Conservation (phyloP, 2,113 vertebrate species). For the Phainopepla nitens region DNA sequence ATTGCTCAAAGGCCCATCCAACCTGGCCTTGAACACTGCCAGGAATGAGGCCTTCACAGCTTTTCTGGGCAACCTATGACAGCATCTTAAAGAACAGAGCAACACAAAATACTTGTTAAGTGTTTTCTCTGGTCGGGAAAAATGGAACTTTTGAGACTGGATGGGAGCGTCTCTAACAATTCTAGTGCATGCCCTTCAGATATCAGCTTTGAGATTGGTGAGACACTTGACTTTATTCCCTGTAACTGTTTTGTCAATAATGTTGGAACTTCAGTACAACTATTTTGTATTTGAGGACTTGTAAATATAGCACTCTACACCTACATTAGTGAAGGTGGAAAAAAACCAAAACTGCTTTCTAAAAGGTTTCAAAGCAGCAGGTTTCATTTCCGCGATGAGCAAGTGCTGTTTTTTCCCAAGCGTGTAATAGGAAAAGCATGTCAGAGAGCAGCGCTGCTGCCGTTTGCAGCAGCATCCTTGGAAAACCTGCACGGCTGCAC, state of each 20-base stretch:
- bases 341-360: neutral
- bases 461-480: neutral
- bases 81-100: neutral
- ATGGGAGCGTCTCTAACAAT: neutral
- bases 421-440: neutral
- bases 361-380: neutral
- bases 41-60: neutral
- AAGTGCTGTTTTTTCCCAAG: neutral
- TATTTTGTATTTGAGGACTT: neutral
- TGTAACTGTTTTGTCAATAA: too few species aligned
- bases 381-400: neutral
- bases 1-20: neutral
- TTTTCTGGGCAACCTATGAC: neutral
- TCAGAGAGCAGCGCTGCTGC: fast-evolving
- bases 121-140: neutral
- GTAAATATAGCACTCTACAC: too few species aligned
- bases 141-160: neutral
- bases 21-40: neutral
- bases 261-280: neutral
- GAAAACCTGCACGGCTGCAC: neutral
- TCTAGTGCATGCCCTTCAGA: fast-evolving
- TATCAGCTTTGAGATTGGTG: neutral
- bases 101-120: too few species aligned
- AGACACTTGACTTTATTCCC: neutral
- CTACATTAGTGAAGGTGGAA: neutral